Percentiles rank a stretch among this genome's conserved stretches.
phyloP scores from a whole-genome alignment of 2,888 invertebrate genomes.

The Troglohyphantes excavatus region DNA sequence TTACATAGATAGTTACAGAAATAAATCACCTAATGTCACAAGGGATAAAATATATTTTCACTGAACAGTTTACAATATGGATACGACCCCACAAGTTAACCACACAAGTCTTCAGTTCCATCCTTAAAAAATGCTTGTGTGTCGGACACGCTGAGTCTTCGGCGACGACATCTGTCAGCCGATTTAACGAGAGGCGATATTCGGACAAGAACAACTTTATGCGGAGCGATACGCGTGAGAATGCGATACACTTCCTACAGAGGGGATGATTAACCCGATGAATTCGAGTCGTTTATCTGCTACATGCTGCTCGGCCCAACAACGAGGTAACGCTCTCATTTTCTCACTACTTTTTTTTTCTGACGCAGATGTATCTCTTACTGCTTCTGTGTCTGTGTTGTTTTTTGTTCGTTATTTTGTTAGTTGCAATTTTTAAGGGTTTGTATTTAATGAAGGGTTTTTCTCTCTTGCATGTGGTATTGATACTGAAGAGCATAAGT shows the following conservation, averaged over 20 bases:
- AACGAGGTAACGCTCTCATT: slow-evolving; percentile 40
- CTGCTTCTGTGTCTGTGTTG: neutral
- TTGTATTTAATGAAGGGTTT: neutral
- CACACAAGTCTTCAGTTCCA: neutral
- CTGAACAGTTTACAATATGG: neutral
- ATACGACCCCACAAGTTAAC: neutral
- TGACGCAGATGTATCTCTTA: neutral
- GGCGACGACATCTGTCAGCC: slow-evolving; percentile 47
- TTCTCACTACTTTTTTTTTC: neutral
- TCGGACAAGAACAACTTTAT: slow-evolving; percentile 55
- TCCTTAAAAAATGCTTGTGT: neutral
- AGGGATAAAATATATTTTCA: too few species aligned
- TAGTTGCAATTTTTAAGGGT: neutral
- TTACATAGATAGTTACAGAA: too few species aligned
- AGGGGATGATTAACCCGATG: slow-evolving; percentile 61
- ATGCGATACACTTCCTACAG: slow-evolving; percentile 12
- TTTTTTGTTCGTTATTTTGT: neutral
- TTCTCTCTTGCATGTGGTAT: too few species aligned
- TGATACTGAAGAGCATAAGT: too few species aligned
- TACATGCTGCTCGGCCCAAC: slow-evolving; percentile 10
- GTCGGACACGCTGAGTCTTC: slow-evolving; percentile 27
- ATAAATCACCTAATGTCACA: too few species aligned
- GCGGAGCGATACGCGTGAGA: slow-evolving; percentile 69
- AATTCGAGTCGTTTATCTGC: slow-evolving; percentile 53
- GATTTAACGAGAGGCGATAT: slow-evolving; percentile 29